Base-by-base conservation (phyloP, 2,888 invertebrate genomes). In the Agelastica alni region DNA sequence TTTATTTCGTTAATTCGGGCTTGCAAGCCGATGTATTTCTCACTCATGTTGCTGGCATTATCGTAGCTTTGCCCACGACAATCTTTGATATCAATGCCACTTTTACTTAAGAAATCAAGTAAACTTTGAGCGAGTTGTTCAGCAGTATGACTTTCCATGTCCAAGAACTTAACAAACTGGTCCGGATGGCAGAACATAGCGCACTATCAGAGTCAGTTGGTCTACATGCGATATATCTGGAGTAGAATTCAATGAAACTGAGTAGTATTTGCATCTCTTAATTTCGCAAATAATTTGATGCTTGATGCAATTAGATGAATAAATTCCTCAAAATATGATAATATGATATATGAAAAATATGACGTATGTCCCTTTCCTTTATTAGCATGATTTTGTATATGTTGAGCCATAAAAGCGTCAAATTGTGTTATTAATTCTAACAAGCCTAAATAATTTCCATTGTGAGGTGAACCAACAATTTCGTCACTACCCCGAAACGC, bases 191-290 rank as follows among this genome's bases (percentile, higher is more conserved):
- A 18, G 18, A 17, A 3, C 42, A 42, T 20, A 20, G 42, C 42
- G 20, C 4, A 42, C 42, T 42, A 20, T 42, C 22, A 42, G 22
- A 22, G 13, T 44, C 44, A 44, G 26, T 43, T 28, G 43, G 30
- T 43, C 30, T 28, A 43, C 14, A 43, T 43, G 30, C 30, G 58
- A 37, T 43, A 57, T 49, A 56, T 61, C 59, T 39, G 57, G 58
- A 28, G 54, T 61, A 30, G 54, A 61, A 41, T 57, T 57, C 10
- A 59, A 30, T 14, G 16, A 54, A 30, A 61, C 44, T 30, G 55
- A 54, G 49, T 46, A 60, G 48, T 58, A 59, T 58, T 54, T 59
- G 18, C 36, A 41, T 41, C 26, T 36, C 34, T 52, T 59, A 14
- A 59, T 32, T 45, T 59, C 53, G 18, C 12, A 36, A 30, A 22